Evolutionary conservation across 2,797 vertebrate genomes (phyloP), one percentile per base, ranked within the genome.

Genomic region (Megaceryle alcyon): DNA sequence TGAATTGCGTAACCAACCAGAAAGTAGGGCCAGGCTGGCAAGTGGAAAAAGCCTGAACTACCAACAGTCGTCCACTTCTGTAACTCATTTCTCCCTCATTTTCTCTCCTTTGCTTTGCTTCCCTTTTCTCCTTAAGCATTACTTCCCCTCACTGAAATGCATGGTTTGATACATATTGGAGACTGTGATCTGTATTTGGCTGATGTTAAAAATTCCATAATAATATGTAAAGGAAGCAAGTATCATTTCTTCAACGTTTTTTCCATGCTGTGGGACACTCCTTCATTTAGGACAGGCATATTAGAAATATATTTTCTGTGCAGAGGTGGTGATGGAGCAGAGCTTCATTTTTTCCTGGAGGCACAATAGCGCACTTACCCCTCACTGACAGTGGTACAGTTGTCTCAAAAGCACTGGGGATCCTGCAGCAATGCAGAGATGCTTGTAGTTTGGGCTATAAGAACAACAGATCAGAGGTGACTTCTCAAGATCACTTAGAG

Each of bases 301-400:
- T 8, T 68, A n/a, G 28, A 75, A 92, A 49, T 26, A 29, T 1
- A 8, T 82, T 68, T 89, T n/a, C 43, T 41, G 10, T 56, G 41
- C 19, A n/a, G 53, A 43, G 25, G 5, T 71, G 26, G 7, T 37
- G 71, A 22, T 81, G 68, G 18, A 64, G 29, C 35, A 43, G 65
- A 84, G n/a, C 57, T 84, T 37, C 6, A 1, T 35, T 63, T 59
- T 33, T 37, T 31, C 23, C 29, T 39, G 41, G 49, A 64, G 49
- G 8, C 18, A 14, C 18, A 12, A 1, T 7, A 9, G 20, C 2
- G 0, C 9, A 11, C 10, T 2, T 39, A 0, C 13, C 21, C 22
- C 23, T 59, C 12, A 2, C 59, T 39, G 29, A 14, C 54, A 39
- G 18, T 3, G 31, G 22, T 44, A 12, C 17, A 28, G 5, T 14